Base-by-base conservation (phyloP, 2,797 vertebrate genomes). In the Schizothorax lantsangensis region DNA sequence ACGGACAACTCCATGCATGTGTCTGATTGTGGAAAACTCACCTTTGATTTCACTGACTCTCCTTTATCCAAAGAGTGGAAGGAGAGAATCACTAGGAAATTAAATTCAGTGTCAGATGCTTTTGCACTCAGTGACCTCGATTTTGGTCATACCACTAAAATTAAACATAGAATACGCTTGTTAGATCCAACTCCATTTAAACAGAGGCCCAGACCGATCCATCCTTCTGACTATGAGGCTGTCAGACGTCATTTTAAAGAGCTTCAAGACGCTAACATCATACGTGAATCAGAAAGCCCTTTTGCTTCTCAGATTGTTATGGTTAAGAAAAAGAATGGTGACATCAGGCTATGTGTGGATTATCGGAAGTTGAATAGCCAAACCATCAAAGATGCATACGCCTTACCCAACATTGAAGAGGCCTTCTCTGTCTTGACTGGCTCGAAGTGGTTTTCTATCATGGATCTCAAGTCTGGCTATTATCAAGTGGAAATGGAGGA, bases 211-310 rank as follows among this genome's bases (percentile, higher is more conserved):
- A 66, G 84, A 66, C 84, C 74, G 1, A 86, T 89, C 57, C 68
- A 85, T 75, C 83, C 82, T 3, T 82, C 71, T 43, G 86, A 89
- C 26, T 84, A 84, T 47, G 49, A 88, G 75, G 89, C 91, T 89
- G 90, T 91, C 10, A 7, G 72, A 15, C 47, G 45, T 33, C 79
- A 82, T 17, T 19, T 88, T 1, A 84, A 86, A 64, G 72, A 86
- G n/a, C 68, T 88, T 10, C 9, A 54, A 12, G 54, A 80, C 9
- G 72, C 62, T 21, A 79, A 79, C 10, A 78, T 85, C 21, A 85
- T 88, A 9, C 45, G 38, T 0, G 83, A 85, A 4, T 72, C 84
- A 8, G 79, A 83, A 26, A 85, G 83, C 12, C 73, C 84, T 1
- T 88, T 86, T 17, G 52, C 79, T n/a, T 88, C 87, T 5, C 87